Evolutionary conservation across 2,888 invertebrate species (phyloP), one percentile per base, ranked within the genome.

Genomic region (Torymus tubicola): DNA sequence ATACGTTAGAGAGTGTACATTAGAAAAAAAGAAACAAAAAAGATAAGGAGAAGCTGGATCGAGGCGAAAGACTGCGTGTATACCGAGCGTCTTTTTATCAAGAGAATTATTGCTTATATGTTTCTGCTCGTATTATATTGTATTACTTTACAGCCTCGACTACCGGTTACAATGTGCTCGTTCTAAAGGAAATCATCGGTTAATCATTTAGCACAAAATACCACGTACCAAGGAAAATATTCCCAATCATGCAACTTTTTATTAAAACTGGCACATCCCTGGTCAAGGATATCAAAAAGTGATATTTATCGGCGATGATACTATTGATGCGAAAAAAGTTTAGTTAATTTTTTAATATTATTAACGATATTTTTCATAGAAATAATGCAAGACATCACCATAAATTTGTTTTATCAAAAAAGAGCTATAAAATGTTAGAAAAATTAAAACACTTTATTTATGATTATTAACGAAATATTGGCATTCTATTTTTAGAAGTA

Each of bases 251-350:
- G 72, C 76, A 78, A 31, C 31, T 58, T 18, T 18, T 11, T 16
- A 50, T 55, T 18, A 5, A 50, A 69, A 55, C 70, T 42, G 24
- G 0, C 65, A 65, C 60, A 14, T 18, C 52, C 14, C 13, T 3
- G 60, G 60, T 21, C 2, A 79, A 79, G 63, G 60, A 73, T 73
- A 68, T 73, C 52, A 55, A 68, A 71, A 68, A 67, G 61, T 78
- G 53, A 73, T 73, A 69, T 42, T 67, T 67, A 52, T 64, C 18
- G 42, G 42, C 8, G 42, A 42, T 42, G 5, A 8, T 42, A 42
- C 8, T 42, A 42, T 8, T 42, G 42, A 42, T 8, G 42, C 42
- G 42, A 42, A 42, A 42, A 42, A 42, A 42, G 42, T 42, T 42
- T 42, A 8, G 8, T 42, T 42, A 42, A 42, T 8, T 42, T 42